phyloP scores from a whole-genome alignment of 2,888 invertebrate species.

The Folsomia manolachei region DNA sequence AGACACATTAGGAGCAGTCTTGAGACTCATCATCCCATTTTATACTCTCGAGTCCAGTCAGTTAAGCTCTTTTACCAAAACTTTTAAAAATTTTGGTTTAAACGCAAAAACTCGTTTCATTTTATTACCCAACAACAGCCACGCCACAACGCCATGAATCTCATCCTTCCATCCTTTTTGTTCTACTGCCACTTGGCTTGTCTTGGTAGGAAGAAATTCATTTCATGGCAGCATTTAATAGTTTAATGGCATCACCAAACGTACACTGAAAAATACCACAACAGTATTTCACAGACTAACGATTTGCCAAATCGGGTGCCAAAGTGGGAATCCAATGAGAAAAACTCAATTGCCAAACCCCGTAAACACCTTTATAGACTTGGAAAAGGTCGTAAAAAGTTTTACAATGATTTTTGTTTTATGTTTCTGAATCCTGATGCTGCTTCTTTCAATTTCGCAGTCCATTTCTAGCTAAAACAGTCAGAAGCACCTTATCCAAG shows the following conservation, averaged over 20 bases:
- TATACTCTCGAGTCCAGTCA: too few relatives aligned
- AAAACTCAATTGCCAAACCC: not conserved
- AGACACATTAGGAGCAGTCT: not conserved
- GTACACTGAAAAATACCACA: too few relatives aligned
- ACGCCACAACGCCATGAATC: too few relatives aligned
- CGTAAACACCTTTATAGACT: not conserved
- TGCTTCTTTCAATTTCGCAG: not conserved
- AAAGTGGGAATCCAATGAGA: not conserved
- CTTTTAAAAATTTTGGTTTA: not conserved
- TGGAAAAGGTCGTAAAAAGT: not conserved
- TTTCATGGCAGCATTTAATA: not conserved
- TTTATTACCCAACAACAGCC: conserved; percentile 1
- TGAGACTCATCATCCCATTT: too few relatives aligned
- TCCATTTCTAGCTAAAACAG: not conserved
- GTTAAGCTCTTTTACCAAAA: not conserved
- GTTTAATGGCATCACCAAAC: not conserved
- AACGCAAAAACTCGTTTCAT: conserved; percentile 1
- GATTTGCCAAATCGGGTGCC: conserved; percentile 4
- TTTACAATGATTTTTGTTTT: not conserved
- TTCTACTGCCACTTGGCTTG: not conserved
- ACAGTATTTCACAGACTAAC: too few relatives aligned
- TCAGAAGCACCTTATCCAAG: too few relatives aligned
- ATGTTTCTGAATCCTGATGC: not conserved
- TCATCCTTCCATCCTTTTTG: too few relatives aligned
- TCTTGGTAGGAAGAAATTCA: not conserved